A percentile compares a stretch with the other conserved stretches of the same genome.
These are phyloP conservation scores for Trachymyrmex septentrionalis DNA, from an alignment of 1,140 invertebrate genomes.

Conservation along the genomic window DNA sequence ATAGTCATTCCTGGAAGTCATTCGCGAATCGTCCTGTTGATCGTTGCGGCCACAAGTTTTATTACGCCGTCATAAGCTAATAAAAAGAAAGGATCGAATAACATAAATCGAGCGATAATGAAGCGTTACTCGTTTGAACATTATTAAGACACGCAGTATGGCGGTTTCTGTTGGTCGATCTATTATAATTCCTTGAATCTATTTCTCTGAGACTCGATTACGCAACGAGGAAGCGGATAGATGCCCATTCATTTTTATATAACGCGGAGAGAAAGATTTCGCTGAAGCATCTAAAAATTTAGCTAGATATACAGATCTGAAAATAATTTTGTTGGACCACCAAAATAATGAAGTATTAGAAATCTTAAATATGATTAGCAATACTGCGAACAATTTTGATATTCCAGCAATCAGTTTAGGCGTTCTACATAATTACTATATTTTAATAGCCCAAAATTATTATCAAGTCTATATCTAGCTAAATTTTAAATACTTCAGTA, in stretches of 20 bases:
- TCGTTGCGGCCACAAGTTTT: neutral
- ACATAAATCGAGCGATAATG: neutral
- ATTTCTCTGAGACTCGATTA: neutral
- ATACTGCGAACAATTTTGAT: no score
- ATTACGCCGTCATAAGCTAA: neutral
- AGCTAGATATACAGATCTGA: no score
- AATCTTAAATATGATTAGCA: no score
- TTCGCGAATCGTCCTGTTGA: slow-evolving; percentile 2
- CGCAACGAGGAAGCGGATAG: neutral
- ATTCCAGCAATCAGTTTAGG: no score
- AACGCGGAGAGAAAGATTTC: no score
- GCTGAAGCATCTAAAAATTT: no score
- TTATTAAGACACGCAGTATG: neutral
- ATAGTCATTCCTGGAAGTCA: slow-evolving; percentile 37
- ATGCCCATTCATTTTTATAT: slow-evolving; percentile 4
- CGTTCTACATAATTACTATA: no score
- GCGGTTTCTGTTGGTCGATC: neutral
- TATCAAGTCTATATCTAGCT: no score
- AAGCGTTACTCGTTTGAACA: neutral
- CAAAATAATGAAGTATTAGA: no score
- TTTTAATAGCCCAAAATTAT: no score
- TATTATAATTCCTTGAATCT: neutral
- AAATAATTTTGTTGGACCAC: no score
- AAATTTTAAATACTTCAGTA: no score
- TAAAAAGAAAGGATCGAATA: neutral